Base-by-base conservation (phyloP, 2,888 invertebrate species). In the Xestia xanthographa region DNA sequence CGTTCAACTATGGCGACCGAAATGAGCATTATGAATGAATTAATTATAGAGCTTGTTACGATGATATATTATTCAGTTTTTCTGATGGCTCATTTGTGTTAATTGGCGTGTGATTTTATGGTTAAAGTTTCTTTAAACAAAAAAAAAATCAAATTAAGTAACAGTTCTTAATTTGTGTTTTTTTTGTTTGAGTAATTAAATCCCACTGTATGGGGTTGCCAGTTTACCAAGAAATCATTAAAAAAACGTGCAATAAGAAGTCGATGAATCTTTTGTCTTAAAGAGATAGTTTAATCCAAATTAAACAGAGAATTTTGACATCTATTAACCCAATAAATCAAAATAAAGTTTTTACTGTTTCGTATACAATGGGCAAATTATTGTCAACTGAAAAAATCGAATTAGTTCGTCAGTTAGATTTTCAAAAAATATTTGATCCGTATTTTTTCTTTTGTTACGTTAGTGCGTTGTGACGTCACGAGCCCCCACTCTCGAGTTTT, bases 31-130 rank as follows among this genome's bases (percentile, higher is more conserved):
- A 69, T 53, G 58, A 69, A 58, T 68, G n/a, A 60, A 58, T 80
- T 60, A 74, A 69, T 82, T n/a, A 67, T n/a, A 9, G 22, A 66
- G 60, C 69, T 80, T 56, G 66, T 66, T 80, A 70, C 4, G 1
- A 26, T 62, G 60, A 76, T 70, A 41, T 62, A 70, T 76, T 53
- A 41, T 43, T n/a, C 6, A 9, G 50, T 5, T 66, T n/a, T 53
- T n/a, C 2, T 56, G 29, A 53, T 26, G 38, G 26, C 5, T 80
- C 17, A 66, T 82, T 80, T 53, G 34, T 53, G 48, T 62, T 56
- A 56, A 72, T 62, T 62, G 14, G 29, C 14, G 20, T 45, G 38
- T 38, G 34, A 5, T 8, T 45, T 34, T 34, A 34, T 34, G 34
- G 34, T 34, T 34, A 34, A 34, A 34, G n/a, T n/a, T n/a, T n/a